Evolutionary conservation across 1,140 invertebrate genomes (phyloP), one percentile per base, ranked within the genome.

Genomic region (honey bee (Apis mellifera)): DNA sequence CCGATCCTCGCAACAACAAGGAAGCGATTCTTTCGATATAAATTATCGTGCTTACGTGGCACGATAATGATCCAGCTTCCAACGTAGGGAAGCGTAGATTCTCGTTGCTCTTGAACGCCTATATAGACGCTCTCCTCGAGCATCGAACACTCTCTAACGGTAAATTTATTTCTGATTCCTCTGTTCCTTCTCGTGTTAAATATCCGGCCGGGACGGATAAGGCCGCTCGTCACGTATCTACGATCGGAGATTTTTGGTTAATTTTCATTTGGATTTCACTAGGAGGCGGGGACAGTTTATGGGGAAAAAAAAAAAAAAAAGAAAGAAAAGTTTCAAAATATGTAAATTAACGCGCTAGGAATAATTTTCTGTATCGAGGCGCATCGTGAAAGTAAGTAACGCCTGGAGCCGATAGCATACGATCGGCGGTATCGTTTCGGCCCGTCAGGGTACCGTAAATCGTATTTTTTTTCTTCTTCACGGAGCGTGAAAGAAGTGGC

Each of bases 1-100:
- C 26, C 57, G 77, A 71, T 65, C 26, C n/a, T 55, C 52, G 77
- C 32, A 19, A 4, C n/a, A 57, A 80, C 52, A 74, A 60, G 78
- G 78, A 80, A 80, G 78, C 70, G 78, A 66, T 66, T 75, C 71
- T 66, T 75, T 21, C 42, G 72, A 57, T 74, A 75, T 66, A 75
- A 81, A 81, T 50, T 54, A 59, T 17, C 62, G 62, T 42, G 78
- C 17, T 52, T 66, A 74, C 69, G 50, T 73, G 72, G 42, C 19
- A 26, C 62, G 79, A 75, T 81, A 81, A 81, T 75, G n/a, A 57
- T 19, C 54, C 50, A 5, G 62, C 23, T 48, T 23, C 71, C 57
- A 81, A 75, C 72, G 62, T n/a, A n/a, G n/a, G 7, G 32, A 74
- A 76, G 19, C 17, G 32, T 52, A 52, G 48, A n/a, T 52, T 76